Conservation (phyloP, 2,797 vertebrate species). For the Austrolebias charrua region DNA sequence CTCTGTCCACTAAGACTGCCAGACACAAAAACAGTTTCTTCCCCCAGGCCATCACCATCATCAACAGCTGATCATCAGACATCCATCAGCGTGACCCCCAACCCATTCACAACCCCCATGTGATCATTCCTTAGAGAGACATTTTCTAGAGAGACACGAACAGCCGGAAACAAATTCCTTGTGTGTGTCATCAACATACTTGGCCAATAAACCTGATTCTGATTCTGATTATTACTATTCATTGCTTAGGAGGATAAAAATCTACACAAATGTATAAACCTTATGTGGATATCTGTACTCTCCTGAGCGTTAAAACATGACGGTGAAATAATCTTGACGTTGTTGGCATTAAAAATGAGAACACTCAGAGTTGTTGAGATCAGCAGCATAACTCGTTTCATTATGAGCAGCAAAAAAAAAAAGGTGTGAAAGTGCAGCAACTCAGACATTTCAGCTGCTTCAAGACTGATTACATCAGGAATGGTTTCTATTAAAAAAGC, state of each 20-base stretch:
- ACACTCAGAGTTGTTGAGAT: not conserved
- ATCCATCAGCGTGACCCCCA: too few species aligned
- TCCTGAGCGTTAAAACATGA: not conserved
- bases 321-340: not conserved
- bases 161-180: too few species aligned
- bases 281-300: not conserved
- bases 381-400: not conserved
- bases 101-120: too few species aligned
- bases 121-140: too few species aligned
- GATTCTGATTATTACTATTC: too few species aligned
- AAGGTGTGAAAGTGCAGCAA: not conserved
- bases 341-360: not conserved
- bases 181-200: too few species aligned
- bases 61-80: too few species aligned
- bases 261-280: not conserved
- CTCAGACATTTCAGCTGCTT: not conserved
- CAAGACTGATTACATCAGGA: conserved; percentile 7
- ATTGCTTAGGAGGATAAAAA: not conserved
- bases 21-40: too few species aligned
- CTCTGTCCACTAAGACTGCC: too few species aligned
- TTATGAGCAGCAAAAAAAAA: not conserved
- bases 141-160: too few species aligned
- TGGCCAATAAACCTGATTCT: too few species aligned
- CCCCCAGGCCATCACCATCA: too few species aligned
- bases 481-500: not conserved